Evolutionary conservation across 2,888 invertebrate genomes (phyloP).

Genomic region (Phymatocera aterrima): DNA sequence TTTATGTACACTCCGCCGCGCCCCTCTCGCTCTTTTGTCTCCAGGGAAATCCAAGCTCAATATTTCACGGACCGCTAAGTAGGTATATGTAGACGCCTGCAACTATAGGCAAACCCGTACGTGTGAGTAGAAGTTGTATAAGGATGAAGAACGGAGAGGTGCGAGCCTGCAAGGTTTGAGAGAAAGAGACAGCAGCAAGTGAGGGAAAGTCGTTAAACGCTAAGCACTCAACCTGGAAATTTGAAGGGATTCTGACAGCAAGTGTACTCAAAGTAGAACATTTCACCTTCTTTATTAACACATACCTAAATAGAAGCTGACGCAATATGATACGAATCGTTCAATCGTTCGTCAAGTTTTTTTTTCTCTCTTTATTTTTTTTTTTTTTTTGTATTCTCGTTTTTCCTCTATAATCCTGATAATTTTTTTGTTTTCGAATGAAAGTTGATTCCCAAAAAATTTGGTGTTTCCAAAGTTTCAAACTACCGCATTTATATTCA

Average conservation of each 20-base stretch:
- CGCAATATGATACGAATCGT: not conserved
- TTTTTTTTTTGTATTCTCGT: not conserved
- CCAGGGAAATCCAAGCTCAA: not conserved
- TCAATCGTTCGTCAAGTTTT: not conserved
- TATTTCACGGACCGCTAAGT: constrained; percentile 26
- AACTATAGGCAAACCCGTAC: constrained; percentile 3
- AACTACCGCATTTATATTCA: no score
- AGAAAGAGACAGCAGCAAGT: constrained; percentile 4
- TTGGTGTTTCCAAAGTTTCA: no score
- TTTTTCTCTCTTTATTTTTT: not conserved
- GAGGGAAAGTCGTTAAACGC: constrained; percentile 30
- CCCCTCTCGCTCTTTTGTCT: no score
- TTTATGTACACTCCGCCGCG: no score
- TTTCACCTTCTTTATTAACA: not conserved
- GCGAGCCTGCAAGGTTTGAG: not conserved
- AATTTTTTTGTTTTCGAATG: not conserved
- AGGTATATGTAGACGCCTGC: constrained; percentile 25
- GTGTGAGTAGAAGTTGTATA: constrained; percentile 1
- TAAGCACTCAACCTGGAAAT: constrained; percentile 10
- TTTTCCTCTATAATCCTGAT: not conserved
- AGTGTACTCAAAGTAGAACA: not conserved
- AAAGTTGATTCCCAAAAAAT: no score
- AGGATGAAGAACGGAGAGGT: not conserved
- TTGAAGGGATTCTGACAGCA: constrained; percentile 11
- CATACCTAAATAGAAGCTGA: not conserved